These are phyloP conservation scores for Emys orbicularis DNA, from an alignment of 2,797 vertebrate genomes.

Conservation along the genomic window DNA sequence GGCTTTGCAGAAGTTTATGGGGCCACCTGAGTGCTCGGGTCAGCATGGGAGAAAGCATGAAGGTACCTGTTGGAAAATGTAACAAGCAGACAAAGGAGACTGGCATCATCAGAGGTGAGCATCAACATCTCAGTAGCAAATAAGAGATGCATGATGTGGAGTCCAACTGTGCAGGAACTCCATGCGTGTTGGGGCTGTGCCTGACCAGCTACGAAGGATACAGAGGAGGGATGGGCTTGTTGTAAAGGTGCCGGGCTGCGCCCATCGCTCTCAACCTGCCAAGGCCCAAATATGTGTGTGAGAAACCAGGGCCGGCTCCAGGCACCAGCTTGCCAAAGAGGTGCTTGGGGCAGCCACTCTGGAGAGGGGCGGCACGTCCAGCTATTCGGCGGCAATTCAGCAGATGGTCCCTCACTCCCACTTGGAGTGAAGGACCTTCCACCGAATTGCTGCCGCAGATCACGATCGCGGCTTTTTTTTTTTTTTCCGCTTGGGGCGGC, in stretches of 20 bases:
- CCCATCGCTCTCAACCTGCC: background rate
- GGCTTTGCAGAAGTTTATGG: background rate
- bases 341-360: too few relatives aligned
- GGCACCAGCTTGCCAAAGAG: too few relatives aligned
- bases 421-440: too few relatives aligned
- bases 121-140: background rate
- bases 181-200: background rate
- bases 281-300: background rate
- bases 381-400: too few relatives aligned
- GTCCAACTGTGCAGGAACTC: background rate
- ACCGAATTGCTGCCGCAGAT: too few relatives aligned
- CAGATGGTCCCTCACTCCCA: too few relatives aligned
- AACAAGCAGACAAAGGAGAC: background rate
- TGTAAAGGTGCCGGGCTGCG: background rate
- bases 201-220: background rate
- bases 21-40: background rate
- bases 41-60: background rate
- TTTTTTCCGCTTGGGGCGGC: too few relatives aligned
- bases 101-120: background rate
- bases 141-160: background rate
- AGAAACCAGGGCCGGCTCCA: background rate
- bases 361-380: too few relatives aligned
- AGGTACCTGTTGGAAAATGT: background rate
- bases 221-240: background rate
- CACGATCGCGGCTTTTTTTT: too few relatives aligned